These are phyloP conservation scores for Delphinus delphis DNA, from an alignment of 2,113 vertebrate species.

Conservation along the genomic window DNA sequence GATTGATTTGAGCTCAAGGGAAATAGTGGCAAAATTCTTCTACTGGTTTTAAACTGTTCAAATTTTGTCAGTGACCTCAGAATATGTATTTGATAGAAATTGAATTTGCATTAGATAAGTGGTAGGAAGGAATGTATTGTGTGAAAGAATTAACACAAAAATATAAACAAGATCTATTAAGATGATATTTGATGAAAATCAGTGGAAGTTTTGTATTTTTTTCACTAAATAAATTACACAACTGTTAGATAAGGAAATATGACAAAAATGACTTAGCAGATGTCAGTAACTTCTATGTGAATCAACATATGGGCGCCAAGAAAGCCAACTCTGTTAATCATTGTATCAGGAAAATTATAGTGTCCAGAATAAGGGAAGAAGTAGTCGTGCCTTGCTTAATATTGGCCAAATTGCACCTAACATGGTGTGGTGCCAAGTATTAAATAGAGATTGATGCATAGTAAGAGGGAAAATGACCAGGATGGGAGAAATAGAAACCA, in stretches of 20 bases:
- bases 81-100: not conserved
- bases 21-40: not conserved
- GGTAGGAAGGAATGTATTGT: not conserved
- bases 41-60: not conserved
- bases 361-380: not conserved
- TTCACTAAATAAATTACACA: not conserved
- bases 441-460: not conserved
- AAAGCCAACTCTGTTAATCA: not conserved
- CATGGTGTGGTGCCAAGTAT: not conserved
- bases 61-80: not conserved
- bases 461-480: not conserved
- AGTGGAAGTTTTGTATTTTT: not conserved
- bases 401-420: not conserved
- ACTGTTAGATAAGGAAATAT: not conserved
- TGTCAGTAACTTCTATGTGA: not conserved
- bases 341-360: not conserved
- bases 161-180: not conserved
- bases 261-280: conserved; percentile 1
- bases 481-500: not conserved
- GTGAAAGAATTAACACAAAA: not conserved
- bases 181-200: not conserved
- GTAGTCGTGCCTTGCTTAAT: not conserved
- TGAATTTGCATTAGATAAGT: not conserved
- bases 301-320: not conserved
- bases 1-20: not conserved